A percentile compares a stretch with the other conserved stretches of the same genome.
These are phyloP conservation scores for Nomia melanderi DNA, from an alignment of 1,140 invertebrate species.

Conservation along the genomic window DNA sequence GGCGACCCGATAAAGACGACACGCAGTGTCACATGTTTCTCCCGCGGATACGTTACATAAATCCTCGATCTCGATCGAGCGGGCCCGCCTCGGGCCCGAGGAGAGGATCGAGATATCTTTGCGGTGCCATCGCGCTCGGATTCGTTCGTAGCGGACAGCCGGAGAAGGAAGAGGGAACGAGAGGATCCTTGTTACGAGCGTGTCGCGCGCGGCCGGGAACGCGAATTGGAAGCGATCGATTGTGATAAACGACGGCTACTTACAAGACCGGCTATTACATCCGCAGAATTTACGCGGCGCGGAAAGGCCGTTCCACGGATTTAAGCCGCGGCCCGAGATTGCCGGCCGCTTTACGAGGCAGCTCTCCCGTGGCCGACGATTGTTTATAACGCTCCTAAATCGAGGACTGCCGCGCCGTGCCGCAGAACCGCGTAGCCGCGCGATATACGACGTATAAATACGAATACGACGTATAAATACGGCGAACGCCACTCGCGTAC, in stretches of 20 bases:
- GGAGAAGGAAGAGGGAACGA: too few species aligned
- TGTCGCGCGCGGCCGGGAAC: not conserved
- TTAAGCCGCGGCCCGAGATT: slow-evolving; percentile 7
- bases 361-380: not conserved
- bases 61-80: not conserved
- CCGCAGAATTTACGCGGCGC: not conserved
- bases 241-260: not conserved
- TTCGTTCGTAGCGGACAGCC: too few species aligned
- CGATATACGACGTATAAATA: slow-evolving; percentile 35
- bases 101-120: not conserved
- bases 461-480: slow-evolving; percentile 17
- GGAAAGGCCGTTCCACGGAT: not conserved
- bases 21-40: not conserved
- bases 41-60: not conserved
- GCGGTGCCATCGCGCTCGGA: not conserved
- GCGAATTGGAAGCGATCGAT: not conserved
- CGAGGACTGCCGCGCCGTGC: not conserved
- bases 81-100: not conserved
- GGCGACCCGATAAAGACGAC: slow-evolving; percentile 31
- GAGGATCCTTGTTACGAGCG: too few species aligned
- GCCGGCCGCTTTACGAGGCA: slow-evolving; percentile 14
- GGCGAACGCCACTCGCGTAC: too few species aligned
- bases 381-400: slow-evolving; percentile 31
- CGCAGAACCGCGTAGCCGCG: not conserved
- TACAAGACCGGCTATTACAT: not conserved